Base-by-base conservation (phyloP, 1,140 invertebrate genomes). In the Drosophila serrata region DNA sequence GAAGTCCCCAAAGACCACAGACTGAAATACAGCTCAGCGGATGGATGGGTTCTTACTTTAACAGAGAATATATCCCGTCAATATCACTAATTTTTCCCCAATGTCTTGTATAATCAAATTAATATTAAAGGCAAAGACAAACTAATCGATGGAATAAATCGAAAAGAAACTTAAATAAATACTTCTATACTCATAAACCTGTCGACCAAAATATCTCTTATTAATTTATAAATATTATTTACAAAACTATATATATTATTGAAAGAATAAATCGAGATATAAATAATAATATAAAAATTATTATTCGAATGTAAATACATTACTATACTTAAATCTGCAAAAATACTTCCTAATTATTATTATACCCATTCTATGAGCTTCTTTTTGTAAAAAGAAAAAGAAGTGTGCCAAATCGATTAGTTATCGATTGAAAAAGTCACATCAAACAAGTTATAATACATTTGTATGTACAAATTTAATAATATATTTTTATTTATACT, bases 1-100 rank as follows among this genome's bases (percentile, higher is more conserved):
- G 59, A 22, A 24, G 9, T 69, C 65, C 51, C 46, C 22, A 31
- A 43, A 49, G 65, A 55, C 35, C 24, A 17, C 8, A 6, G 24
- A 51, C 8, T 24, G 24, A 49, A 37, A 35, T 22, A 53, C 17
- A 0, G 17, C 13, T 19, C 19, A 24, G 17, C 19, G n/a, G 29
- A 33, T 63, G 13, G 61, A 24, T 59, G 19, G 15, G 3, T n/a
- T 39, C n/a, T 12, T 13, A 0, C 2, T 29, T 58, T 58, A 6
- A 7, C 13, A 24, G 35, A 12, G 17, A 40, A 31, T 11, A 24
- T 22, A 2, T 4, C 24, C 1, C 6, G 4, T 6, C 17, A 49
- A 27, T 27, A 24, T 15, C 0, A 35, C 4, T 35, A 53, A 35
- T 53, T 22, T 22, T 22, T 35, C 13, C 22, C 22, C 7, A 46